phyloP scores from a whole-genome alignment of 37 sponge, comb jelly and placozoan genomes.

The Dysidea cf. avara region DNA sequence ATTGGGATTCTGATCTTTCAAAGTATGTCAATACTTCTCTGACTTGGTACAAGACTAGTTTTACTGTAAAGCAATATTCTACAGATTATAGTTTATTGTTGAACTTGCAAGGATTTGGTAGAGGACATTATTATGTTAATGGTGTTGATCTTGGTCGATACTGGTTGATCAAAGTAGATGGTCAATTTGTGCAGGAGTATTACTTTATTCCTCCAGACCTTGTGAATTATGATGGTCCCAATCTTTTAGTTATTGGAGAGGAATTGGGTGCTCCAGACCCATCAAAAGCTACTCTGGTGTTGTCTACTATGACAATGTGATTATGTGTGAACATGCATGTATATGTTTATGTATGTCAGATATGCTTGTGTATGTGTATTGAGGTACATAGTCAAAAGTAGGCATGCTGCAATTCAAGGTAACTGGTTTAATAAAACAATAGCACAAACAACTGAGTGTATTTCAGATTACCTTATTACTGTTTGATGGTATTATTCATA shows the following conservation, averaged over 20 bases:
- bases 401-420: too few relatives aligned
- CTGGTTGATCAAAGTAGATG: slow-evolving; percentile 31
- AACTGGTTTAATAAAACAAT: too few relatives aligned
- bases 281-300: slow-evolving; percentile 6
- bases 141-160: slow-evolving; percentile 58
- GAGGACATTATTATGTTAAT: slow-evolving; percentile 48
- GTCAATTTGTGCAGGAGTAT: slow-evolving; percentile 30
- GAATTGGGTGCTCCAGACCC: slow-evolving; percentile 30
- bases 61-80: not conserved
- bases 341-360: too few relatives aligned
- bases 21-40: slow-evolving; percentile 8
- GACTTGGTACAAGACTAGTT: slow-evolving; percentile 31
- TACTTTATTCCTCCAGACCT: slow-evolving; percentile 31
- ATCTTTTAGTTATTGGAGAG: slow-evolving; percentile 31
- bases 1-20: slow-evolving; percentile 10
- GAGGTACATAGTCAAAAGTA: too few relatives aligned
- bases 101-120: slow-evolving; percentile 24
- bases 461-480: too few relatives aligned
- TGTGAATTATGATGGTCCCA: slow-evolving; percentile 3
- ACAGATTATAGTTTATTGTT: too few relatives aligned
- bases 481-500: too few relatives aligned
- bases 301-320: slow-evolving; percentile 9
- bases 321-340: too few relatives aligned
- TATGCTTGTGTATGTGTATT: too few relatives aligned
- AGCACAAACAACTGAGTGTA: too few relatives aligned